These are phyloP conservation scores for Neolamprologus kungweensis DNA, from an alignment of 2,113 vertebrate genomes.

Conservation along the genomic window DNA sequence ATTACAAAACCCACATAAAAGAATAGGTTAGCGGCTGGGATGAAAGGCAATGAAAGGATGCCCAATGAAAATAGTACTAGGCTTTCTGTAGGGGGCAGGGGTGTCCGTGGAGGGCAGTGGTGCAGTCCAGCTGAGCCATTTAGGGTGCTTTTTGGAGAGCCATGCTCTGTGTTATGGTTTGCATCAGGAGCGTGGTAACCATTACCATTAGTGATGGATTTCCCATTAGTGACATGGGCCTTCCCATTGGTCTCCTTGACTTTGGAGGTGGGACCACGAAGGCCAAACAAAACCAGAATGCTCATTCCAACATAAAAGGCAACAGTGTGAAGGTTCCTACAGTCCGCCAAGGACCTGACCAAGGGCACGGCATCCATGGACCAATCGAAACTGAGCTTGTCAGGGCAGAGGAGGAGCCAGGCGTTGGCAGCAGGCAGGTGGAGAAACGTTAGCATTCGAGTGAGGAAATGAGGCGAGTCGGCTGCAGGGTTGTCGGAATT, in stretches of 20 bases:
- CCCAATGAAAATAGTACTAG: constrained; percentile 86
- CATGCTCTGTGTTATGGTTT: constrained; percentile 72
- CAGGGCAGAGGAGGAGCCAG: constrained; percentile 92
- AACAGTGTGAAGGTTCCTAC: constrained; percentile 92
- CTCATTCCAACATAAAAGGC: constrained; percentile 84
- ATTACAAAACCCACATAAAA: constrained; percentile 99
- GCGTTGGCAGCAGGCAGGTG: constrained; percentile 90
- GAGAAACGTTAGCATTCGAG: constrained; percentile 85
- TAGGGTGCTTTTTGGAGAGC: constrained; percentile 16
- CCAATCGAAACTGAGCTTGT: constrained; percentile 97
- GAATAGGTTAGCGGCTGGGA: constrained; percentile 96
- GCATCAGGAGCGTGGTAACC: constrained; percentile 76
- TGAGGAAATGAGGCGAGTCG: constrained; percentile 84
- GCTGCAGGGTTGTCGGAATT: constrained; percentile 98
- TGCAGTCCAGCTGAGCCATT: constrained; percentile 55
- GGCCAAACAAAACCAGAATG: constrained; percentile 76
- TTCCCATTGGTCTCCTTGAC: constrained; percentile 78
- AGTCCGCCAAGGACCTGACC: constrained; percentile 80
- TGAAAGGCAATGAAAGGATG: constrained; percentile 85
- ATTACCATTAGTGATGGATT: constrained; percentile 85
- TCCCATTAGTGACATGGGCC: constrained; percentile 77
- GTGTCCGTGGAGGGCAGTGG: constrained; percentile 58
- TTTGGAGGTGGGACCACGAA: constrained; percentile 58
- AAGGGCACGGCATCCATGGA: constrained; percentile 98
- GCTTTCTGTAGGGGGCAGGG: constrained; percentile 86